phyloP scores from a whole-genome alignment of 2,888 invertebrate genomes.

The Eledone cirrhosa region DNA sequence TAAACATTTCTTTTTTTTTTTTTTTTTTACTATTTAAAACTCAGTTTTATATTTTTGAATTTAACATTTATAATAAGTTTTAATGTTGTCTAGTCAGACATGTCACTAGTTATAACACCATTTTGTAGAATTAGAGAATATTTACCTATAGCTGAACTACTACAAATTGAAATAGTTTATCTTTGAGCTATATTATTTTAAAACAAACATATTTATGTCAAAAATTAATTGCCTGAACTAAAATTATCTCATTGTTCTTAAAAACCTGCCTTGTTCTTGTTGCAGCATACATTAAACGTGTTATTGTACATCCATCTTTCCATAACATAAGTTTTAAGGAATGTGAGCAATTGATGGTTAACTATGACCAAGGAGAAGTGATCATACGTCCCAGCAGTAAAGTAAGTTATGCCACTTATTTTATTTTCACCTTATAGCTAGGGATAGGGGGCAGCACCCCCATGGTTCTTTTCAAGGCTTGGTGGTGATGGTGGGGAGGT shows the following conservation, averaged over 20 bases:
- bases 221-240: too few relatives aligned
- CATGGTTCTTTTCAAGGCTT: too few relatives aligned
- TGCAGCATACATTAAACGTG: slow-evolving; percentile 79
- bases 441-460: too few relatives aligned
- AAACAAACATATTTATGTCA: too few relatives aligned
- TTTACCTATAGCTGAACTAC: too few relatives aligned
- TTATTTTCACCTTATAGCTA: too few relatives aligned
- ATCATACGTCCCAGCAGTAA: slow-evolving; percentile 97
- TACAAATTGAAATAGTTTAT: too few relatives aligned
- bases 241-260: too few relatives aligned
- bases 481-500: too few relatives aligned
- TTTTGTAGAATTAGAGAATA: too few relatives aligned
- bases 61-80: neutral
- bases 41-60: neutral
- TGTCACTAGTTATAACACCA: neutral
- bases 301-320: slow-evolving; percentile 97
- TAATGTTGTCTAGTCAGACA: neutral
- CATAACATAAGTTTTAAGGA: slow-evolving; percentile 91
- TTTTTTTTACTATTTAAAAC: neutral
- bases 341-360: slow-evolving; percentile 88
- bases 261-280: slow-evolving; percentile 26
- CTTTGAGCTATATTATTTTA: too few relatives aligned
- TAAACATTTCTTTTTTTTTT: neutral
- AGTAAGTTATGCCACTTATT: slow-evolving; percentile 64
- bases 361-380: slow-evolving; percentile 96